Percentiles rank a stretch among this genome's conserved stretches.
phyloP scores from a whole-genome alignment of 2,888 invertebrate genomes.

The Archips crataeganus region DNA sequence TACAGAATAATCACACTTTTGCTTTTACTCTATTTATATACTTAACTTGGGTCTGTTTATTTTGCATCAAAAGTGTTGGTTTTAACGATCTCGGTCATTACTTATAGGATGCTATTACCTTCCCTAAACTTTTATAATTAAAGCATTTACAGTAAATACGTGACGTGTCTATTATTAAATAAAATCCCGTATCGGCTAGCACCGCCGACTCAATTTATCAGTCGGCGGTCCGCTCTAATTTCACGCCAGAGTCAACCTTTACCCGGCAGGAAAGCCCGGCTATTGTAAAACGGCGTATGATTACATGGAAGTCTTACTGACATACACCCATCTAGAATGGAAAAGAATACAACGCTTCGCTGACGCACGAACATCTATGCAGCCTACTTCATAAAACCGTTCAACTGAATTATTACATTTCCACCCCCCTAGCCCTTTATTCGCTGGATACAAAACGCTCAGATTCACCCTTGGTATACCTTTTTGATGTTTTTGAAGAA shows the following conservation, averaged over 20 bases:
- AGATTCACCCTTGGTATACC: constrained; percentile 10
- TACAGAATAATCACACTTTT: too few species aligned
- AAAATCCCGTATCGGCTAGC: constrained; percentile 16
- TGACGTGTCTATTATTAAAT: constrained; percentile 4
- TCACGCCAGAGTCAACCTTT: constrained; percentile 28
- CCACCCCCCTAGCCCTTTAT: constrained; percentile 24
- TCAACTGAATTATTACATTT: constrained; percentile 38
- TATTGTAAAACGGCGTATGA: not conserved
- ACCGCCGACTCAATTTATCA: constrained; percentile 18
- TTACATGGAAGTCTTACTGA: not conserved
- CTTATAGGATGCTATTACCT: not conserved
- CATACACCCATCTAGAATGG: not conserved
- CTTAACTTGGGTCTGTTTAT: too few species aligned
- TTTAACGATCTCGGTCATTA: too few species aligned
- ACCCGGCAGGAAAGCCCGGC: not conserved
- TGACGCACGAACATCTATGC: constrained; percentile 21
- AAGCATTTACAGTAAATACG: not conserved
- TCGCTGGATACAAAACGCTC: constrained; percentile 21
- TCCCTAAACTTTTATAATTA: not conserved
- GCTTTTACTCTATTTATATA: too few species aligned
- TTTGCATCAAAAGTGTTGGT: too few species aligned
- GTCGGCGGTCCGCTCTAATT: constrained; percentile 21
- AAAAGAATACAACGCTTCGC: constrained; percentile 4
- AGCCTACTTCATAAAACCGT: constrained; percentile 34
- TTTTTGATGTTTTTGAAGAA: constrained; percentile 21